A percentile compares a stretch with the other conserved stretches of the same genome.
Evolutionary conservation across 2,888 invertebrate species (phyloP).

Genomic region (Agonum fuliginosum): DNA sequence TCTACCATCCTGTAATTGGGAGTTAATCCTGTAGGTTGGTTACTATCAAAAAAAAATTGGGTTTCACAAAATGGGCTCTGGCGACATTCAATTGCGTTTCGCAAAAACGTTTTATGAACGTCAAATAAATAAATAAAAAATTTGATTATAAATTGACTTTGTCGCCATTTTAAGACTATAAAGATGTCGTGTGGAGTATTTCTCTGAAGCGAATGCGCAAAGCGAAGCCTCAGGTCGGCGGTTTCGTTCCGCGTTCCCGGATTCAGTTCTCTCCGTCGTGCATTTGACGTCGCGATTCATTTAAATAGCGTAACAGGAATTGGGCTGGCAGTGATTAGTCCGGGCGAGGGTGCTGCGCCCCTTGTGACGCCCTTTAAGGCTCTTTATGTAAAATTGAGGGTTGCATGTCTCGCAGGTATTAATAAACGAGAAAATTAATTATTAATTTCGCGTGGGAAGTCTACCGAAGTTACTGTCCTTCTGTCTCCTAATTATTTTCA

Average conservation of each 20-base stretch:
- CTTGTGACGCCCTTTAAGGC: slow-evolving; percentile 8
- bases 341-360: background rate
- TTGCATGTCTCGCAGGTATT: slow-evolving; percentile 39
- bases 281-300: slow-evolving; percentile 40
- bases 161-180: no score
- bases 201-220: slow-evolving; percentile 10
- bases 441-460: slow-evolving; percentile 39
- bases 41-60: no score
- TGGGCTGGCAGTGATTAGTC: slow-evolving; percentile 46
- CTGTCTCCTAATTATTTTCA: slow-evolving; percentile 26
- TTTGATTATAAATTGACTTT: no score
- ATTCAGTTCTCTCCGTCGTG: background rate
- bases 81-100: no score
- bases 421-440: slow-evolving; percentile 51
- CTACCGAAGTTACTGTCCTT: slow-evolving; percentile 29
- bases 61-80: no score
- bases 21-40: no score
- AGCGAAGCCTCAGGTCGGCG: background rate
- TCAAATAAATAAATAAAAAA: no score
- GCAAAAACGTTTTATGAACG: no score
- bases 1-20: no score
- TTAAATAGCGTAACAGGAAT: slow-evolving; percentile 45
- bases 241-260: background rate
- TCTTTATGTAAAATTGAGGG: slow-evolving; percentile 48
- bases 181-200: no score